Percentiles rank a stretch among this genome's conserved stretches.
phyloP scores from a whole-genome alignment of 2,888 invertebrate genomes.

The Callosobruchus maculatus region DNA sequence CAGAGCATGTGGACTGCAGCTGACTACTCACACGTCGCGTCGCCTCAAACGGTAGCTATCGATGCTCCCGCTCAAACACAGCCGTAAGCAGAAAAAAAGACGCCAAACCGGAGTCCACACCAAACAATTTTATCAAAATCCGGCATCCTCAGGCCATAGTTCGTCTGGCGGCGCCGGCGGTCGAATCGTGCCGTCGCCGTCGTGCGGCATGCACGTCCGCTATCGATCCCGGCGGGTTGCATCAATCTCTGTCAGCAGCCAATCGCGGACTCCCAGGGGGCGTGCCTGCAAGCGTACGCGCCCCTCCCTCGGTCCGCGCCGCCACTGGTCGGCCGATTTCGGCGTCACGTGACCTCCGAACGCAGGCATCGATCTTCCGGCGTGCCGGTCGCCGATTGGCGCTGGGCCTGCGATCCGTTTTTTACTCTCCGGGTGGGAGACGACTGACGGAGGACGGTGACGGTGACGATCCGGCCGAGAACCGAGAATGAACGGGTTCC shows the following conservation, averaged over 20 bases:
- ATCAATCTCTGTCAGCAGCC: conserved; percentile 1
- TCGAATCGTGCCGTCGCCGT: no score
- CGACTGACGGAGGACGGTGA: no score
- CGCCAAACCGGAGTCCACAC: neutral
- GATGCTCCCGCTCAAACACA: neutral
- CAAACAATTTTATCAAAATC: neutral
- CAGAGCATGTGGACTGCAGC: no score
- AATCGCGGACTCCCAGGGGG: conserved; percentile 16
- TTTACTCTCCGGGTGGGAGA: neutral
- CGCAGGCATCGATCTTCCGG: neutral
- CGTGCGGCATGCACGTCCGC: neutral
- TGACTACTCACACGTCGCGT: no score
- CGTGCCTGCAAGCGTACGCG: conserved; percentile 23
- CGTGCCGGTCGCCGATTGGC: conserved; percentile 4
- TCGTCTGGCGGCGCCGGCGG: neutral
- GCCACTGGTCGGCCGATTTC: conserved; percentile 12
- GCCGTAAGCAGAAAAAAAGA: neutral
- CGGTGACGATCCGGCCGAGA: neutral
- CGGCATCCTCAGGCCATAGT: neutral
- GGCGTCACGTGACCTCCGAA: neutral
- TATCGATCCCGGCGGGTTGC: conserved; percentile 1
- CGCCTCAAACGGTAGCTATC: no score
- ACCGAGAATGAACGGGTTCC: neutral
- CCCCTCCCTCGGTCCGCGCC: conserved; percentile 3
- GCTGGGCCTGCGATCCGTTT: neutral